These are phyloP conservation scores for Drosophila bocqueti DNA, from an alignment of 1,140 invertebrate species.

Conservation along the genomic window DNA sequence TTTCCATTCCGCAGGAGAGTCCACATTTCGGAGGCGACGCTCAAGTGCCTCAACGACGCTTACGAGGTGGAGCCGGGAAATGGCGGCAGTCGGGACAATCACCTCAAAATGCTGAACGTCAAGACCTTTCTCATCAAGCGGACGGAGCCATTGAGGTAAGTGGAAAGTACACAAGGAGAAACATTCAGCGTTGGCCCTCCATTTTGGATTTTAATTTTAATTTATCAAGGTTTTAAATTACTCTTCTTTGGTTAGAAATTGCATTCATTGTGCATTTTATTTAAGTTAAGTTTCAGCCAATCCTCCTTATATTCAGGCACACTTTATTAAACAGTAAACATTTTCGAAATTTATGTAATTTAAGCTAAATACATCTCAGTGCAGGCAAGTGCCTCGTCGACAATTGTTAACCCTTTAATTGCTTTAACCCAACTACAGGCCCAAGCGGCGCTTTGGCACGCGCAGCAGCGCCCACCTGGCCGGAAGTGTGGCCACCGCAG, in stretches of 20 bases:
- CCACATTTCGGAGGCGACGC: conserved; percentile 95
- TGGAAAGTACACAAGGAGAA: conserved; percentile 54
- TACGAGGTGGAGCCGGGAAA: conserved; percentile 97
- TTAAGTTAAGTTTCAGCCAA: not conserved
- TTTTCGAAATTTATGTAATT: not conserved
- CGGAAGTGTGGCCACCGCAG: conserved; percentile 48
- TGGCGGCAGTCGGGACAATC: conserved; percentile 93
- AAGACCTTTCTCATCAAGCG: conserved; percentile 97
- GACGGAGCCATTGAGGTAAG: conserved; percentile 89
- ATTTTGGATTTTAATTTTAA: not conserved
- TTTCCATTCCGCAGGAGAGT: conserved; percentile 89
- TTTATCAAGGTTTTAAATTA: not conserved
- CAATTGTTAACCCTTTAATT: conserved; percentile 18
- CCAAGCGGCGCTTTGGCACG: conserved; percentile 80
- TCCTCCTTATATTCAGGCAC: too few species aligned
- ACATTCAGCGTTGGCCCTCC: fast-evolving
- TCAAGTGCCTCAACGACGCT: conserved; percentile 93
- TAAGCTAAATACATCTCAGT: not conserved
- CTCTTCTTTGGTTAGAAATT: not conserved
- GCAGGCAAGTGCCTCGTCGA: not conserved
- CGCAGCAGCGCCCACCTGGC: conserved; percentile 74
- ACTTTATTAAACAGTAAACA: not conserved
- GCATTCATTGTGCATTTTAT: too few species aligned
- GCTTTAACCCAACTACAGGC: conserved; percentile 36
- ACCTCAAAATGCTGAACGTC: conserved; percentile 94